These are phyloP conservation scores for Gastrophryne carolinensis DNA, from an alignment of 2,797 vertebrate species.

Conservation along the genomic window DNA sequence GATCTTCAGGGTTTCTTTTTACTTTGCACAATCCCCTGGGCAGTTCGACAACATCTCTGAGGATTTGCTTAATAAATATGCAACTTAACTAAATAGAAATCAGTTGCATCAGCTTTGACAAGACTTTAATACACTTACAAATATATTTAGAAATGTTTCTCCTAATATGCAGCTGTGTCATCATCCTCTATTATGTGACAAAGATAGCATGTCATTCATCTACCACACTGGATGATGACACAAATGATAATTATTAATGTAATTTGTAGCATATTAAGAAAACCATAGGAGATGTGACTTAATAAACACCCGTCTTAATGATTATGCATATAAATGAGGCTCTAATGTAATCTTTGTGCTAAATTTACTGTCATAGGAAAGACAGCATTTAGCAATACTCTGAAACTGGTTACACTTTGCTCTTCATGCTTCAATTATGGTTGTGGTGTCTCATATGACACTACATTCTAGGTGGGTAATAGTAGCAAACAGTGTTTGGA, in stretches of 20 bases:
- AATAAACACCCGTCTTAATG: constrained; percentile 21
- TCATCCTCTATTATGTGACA: constrained; percentile 14
- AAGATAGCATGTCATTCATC: constrained; percentile 1
- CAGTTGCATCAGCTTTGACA: constrained; percentile 22
- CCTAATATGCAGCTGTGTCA: constrained; percentile 5
- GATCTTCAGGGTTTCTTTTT: not conserved
- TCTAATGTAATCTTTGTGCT: constrained; percentile 14
- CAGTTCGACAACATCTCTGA: not conserved
- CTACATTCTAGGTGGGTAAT: too few species aligned
- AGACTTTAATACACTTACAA: constrained; percentile 24
- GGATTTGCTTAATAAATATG: not conserved
- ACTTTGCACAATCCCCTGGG: not conserved
- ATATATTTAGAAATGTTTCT: constrained; percentile 32
- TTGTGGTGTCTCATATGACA: too few species aligned
- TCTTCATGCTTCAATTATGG: not conserved
- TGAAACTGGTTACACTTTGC: not conserved
- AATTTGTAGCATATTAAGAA: constrained; percentile 22
- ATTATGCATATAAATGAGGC: constrained; percentile 16
- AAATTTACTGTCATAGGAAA: constrained; percentile 4
- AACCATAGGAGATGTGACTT: constrained; percentile 6
- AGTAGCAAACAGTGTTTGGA: too few species aligned
- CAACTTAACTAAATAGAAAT: not conserved
- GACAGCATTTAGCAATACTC: not conserved
- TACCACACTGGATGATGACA: constrained; percentile 41
- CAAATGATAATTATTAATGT: constrained; percentile 26